phyloP scores from a whole-genome alignment of 1,140 invertebrate genomes.

The Bombus turneri region DNA sequence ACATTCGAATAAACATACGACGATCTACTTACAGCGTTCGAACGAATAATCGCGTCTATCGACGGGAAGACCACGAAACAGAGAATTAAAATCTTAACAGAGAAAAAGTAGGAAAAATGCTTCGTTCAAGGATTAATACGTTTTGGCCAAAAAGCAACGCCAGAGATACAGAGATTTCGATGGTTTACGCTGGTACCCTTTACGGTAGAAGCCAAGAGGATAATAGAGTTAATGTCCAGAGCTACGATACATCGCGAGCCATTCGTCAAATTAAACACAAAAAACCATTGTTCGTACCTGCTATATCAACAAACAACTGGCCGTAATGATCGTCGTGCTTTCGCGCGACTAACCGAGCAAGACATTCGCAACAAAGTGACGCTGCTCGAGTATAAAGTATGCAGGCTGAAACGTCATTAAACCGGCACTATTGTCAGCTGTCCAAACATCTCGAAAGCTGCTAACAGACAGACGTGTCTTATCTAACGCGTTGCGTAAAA shows the following conservation, averaged over 20 bases:
- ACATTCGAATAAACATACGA: no score
- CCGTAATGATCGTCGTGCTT: not conserved
- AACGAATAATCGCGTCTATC: no score
- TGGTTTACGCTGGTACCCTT: no score
- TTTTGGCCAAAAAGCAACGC: not conserved
- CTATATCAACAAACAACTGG: no score
- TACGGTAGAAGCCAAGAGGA: not conserved
- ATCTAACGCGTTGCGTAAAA: slow-evolving; percentile 34
- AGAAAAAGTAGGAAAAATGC: not conserved
- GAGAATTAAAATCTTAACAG: no score
- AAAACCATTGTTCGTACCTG: not conserved
- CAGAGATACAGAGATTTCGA: not conserved
- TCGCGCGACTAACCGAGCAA: not conserved
- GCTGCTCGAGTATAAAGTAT: not conserved
- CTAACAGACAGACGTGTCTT: slow-evolving; percentile 15
- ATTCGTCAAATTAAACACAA: not conserved
- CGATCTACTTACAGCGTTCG: no score
- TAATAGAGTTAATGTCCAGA: slow-evolving; percentile 4
- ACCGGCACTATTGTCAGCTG: slow-evolving; percentile 34
- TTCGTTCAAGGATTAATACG: not conserved
- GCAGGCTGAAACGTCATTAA: slow-evolving; percentile 10
- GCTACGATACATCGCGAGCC: not conserved
- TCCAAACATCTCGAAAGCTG: slow-evolving; percentile 19
- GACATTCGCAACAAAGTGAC: no score
- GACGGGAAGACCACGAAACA: no score